Base-by-base conservation (phyloP, 1,140 invertebrate species). In the Drosophila miranda region DNA sequence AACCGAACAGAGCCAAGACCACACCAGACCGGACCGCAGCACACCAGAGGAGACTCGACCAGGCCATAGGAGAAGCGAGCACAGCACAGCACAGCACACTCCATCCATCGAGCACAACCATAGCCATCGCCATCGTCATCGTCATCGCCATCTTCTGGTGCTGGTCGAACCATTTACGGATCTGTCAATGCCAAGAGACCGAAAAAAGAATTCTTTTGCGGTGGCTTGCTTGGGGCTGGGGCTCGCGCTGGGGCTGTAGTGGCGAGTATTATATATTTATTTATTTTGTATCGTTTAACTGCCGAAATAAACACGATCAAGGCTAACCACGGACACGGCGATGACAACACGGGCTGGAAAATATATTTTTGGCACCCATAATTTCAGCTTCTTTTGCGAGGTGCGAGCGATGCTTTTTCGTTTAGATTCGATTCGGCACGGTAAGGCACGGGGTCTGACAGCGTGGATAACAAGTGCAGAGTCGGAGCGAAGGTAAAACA, bases 271-370 rank as follows among this genome's bases (percentile, higher is more conserved):
- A 66, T 70, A 80, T 84, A 84, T 84, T 70, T 77, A 77, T 84
- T 77, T 81, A 77, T 82, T 75, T 87, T 67, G 68, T 63, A 62
- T 75, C 44, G 56, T 52, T 68, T 63, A 77, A 71, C 73, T 78
- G 82, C 78, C 82, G 78, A 86, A 81, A 86, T 86, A 79, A 76
- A 75, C 63, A 79, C 63, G 73, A 84, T 76, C 82, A 87, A 86
- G 82, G 82, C 74, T 71, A 81, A 68, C 64, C 28, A 63, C 56
- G 57, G 54, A 43, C 42, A 48, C 26, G 43, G 46, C 58, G 60
- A 46, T 63, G 41, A 67, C 63, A 62, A 67, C 62, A 82, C 78
- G 56, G 72, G 67, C 64, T 86, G 82, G 82, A 87, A 75, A 87
- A 82, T 51, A 69, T 63, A 75, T 81, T 75, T 75, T 77, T 64